These are phyloP conservation scores for Heteromurus nitidus DNA, from an alignment of 2,888 invertebrate species.

Conservation along the genomic window DNA sequence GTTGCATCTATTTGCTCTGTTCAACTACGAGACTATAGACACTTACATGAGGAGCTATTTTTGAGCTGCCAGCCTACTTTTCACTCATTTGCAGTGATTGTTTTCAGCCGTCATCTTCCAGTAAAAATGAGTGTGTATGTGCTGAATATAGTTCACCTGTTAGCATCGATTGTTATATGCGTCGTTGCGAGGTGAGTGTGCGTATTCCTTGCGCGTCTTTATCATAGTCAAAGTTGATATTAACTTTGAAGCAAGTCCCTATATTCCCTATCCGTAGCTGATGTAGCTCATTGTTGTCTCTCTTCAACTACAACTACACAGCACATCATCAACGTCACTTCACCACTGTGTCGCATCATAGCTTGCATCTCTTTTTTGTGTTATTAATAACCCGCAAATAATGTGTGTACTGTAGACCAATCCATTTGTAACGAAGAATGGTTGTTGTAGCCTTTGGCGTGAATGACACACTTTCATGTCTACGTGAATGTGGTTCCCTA, in stretches of 20 bases:
- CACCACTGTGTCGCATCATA: slow-evolving; percentile 2
- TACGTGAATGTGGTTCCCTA: slow-evolving; percentile 44
- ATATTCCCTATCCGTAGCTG: no score
- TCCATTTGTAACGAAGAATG: slow-evolving; percentile 51
- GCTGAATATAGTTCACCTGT: slow-evolving; percentile 36
- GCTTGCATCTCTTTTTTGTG: slow-evolving; percentile 9
- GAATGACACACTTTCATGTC: slow-evolving; percentile 57
- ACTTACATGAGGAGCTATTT: slow-evolving; percentile 21
- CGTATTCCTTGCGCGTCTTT: not conserved
- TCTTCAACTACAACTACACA: not conserved
- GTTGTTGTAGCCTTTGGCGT: slow-evolving; percentile 47
- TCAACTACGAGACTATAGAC: not conserved
- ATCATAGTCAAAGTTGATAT: not conserved
- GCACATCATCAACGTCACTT: slow-evolving; percentile 31
- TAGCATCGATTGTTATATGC: slow-evolving; percentile 28
- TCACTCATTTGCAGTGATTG: slow-evolving; percentile 18
- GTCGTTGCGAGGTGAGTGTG: not conserved
- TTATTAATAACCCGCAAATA: slow-evolving; percentile 55
- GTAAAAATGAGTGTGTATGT: slow-evolving; percentile 33
- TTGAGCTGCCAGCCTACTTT: slow-evolving; percentile 32
- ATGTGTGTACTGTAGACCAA: slow-evolving; percentile 49
- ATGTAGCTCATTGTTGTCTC: slow-evolving; percentile 13
- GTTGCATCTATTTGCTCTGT: not conserved
- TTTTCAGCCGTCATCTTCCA: slow-evolving; percentile 44
- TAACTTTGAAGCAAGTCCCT: not conserved